These are phyloP conservation scores for Notothenia rossii DNA, from an alignment of 2,113 vertebrate species.

Conservation along the genomic window DNA sequence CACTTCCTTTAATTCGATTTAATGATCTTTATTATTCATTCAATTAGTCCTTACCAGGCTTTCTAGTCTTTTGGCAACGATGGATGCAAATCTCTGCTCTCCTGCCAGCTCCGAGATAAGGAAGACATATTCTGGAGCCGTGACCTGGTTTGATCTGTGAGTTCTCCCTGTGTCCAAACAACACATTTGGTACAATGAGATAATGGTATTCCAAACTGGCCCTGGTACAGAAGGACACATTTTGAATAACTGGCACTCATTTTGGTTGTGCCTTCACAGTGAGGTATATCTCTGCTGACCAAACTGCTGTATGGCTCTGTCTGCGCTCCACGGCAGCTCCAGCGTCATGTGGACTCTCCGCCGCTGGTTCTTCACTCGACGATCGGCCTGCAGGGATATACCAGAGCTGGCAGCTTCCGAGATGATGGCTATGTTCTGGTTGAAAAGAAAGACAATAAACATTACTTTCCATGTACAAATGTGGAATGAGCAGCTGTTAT, in stretches of 20 bases:
- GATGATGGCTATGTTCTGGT: constrained; percentile 98
- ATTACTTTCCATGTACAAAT: neutral
- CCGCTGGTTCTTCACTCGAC: constrained; percentile 95
- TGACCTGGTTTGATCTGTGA: constrained; percentile 98
- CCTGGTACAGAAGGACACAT: neutral
- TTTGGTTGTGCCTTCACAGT: neutral
- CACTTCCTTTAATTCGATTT: neutral
- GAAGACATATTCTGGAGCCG: constrained; percentile 97
- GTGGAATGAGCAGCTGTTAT: too few relatives aligned
- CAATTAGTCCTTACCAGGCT: constrained; percentile 87
- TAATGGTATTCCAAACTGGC: neutral
- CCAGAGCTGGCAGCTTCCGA: constrained; percentile 98
- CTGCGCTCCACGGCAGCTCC: constrained; percentile 97
- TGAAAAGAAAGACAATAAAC: neutral
- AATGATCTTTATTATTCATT: neutral
- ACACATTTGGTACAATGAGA: neutral
- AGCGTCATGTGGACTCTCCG: constrained; percentile 97
- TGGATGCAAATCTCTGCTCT: constrained; percentile 98
- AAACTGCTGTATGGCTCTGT: constrained; percentile 97
- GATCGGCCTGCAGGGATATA: constrained; percentile 97
- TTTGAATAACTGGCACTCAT: neutral
- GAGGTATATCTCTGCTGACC: constrained; percentile 80
- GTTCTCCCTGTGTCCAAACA: constrained; percentile 88
- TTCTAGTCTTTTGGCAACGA: constrained; percentile 98
- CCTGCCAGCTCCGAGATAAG: constrained; percentile 97